Percentiles rank a stretch among this genome's conserved stretches.
Evolutionary conservation across 2,113 vertebrate species (phyloP).

Genomic region (Acrocephalus kingi): DNA sequence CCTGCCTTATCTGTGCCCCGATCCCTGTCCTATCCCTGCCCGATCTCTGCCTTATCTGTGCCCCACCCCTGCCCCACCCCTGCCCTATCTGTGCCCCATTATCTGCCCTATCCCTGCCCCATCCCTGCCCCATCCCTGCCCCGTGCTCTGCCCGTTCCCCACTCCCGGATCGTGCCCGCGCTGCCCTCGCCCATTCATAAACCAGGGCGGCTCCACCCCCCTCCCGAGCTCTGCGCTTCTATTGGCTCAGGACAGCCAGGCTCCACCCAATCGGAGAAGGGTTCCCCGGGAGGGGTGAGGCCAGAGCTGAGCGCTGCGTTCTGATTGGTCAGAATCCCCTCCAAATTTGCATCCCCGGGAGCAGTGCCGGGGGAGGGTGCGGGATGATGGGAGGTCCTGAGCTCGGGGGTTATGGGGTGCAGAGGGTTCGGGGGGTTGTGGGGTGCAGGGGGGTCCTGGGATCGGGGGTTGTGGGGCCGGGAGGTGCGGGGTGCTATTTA

Average conservation of each 20-base stretch:
- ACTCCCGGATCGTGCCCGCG: not conserved
- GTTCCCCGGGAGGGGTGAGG: accelerated
- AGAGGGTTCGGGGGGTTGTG: not conserved
- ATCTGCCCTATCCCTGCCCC: not conserved
- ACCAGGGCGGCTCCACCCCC: not conserved
- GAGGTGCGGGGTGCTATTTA: not conserved
- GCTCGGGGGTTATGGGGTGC: too few relatives aligned
- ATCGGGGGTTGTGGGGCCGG: too few relatives aligned
- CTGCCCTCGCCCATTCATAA: not conserved
- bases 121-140: too few relatives aligned
- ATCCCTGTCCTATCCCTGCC: not conserved
- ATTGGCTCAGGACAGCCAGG: not conserved
- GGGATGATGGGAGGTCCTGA: not conserved
- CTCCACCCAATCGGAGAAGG: not conserved
- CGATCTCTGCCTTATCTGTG: too few relatives aligned
- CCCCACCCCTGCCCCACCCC: too few relatives aligned
- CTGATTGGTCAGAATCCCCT: not conserved
- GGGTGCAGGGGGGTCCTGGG: not conserved
- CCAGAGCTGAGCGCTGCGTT: not conserved
- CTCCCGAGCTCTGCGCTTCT: accelerated
- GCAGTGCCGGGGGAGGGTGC: not conserved
- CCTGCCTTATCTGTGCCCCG: not conserved
- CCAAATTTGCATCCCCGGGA: not conserved
- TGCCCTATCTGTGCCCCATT: too few relatives aligned
- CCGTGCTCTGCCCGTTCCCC: not conserved